Conservation (phyloP, 2,888 invertebrate species). For the Dolichomitus sp. region DNA sequence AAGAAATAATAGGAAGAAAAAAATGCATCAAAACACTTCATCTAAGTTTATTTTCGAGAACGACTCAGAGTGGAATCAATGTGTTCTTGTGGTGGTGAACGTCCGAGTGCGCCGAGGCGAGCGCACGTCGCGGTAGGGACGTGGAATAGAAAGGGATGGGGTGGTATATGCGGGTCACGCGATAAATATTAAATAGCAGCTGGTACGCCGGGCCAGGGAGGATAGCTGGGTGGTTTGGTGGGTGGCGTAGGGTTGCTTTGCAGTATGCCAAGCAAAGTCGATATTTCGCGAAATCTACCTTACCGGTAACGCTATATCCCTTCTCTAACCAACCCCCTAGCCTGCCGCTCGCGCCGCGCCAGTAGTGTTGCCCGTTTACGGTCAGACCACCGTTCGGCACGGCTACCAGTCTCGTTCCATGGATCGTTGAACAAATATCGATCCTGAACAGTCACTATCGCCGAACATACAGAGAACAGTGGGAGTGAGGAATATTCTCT, state of each 20-base stretch:
- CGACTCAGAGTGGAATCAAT: conserved; percentile 34
- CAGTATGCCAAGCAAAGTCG: conserved; percentile 36
- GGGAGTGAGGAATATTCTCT: conserved; percentile 40
- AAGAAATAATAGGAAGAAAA: not conserved
- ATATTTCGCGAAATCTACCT: conserved; percentile 60
- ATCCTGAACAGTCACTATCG: conserved; percentile 59
- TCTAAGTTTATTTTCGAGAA: conserved; percentile 27
- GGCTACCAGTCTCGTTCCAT: conserved; percentile 49
- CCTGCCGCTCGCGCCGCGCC: conserved; percentile 23
- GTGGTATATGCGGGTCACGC: conserved; percentile 57
- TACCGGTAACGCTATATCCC: conserved; percentile 30
- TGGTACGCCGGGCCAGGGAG: conserved; percentile 13
- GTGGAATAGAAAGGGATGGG: not conserved
- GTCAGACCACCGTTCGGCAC: conserved; percentile 60
- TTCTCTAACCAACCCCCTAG: not conserved
- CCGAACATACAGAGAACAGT: conserved; percentile 13
- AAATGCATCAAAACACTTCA: conserved; percentile 12
- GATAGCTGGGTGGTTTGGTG: not conserved
- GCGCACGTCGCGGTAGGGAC: conserved; percentile 17
- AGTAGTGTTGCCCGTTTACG: conserved; percentile 61
- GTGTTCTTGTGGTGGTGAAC: conserved; percentile 15
- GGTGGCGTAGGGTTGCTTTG: conserved; percentile 35
- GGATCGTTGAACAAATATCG: conserved; percentile 69
- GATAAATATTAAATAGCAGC: conserved; percentile 67
- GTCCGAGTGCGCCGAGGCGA: conserved; percentile 30